phyloP scores from a whole-genome alignment of 2,113 vertebrate species.

The Eulacestoma nigropectus region DNA sequence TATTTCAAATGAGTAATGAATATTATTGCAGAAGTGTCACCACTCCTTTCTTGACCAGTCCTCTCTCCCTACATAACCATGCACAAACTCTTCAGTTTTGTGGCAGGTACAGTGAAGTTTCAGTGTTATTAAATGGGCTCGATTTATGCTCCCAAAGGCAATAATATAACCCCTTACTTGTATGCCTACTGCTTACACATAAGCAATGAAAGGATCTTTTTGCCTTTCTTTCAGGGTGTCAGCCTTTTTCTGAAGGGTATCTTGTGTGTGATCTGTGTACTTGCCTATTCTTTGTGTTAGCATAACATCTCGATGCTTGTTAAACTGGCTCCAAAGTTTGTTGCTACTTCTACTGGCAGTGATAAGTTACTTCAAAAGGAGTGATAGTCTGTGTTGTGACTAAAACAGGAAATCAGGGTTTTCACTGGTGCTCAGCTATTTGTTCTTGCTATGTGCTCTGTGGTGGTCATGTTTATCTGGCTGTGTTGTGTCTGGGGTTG shows the following conservation, averaged over 20 bases:
- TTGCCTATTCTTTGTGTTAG: not conserved
- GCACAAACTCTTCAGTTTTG: not conserved
- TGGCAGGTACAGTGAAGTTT: not conserved
- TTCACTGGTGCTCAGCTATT: not conserved
- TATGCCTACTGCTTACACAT: not conserved
- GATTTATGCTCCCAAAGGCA: not conserved
- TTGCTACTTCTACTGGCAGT: not conserved
- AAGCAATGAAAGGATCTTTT: not conserved
- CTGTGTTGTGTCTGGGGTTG: not conserved
- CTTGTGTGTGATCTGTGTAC: not conserved
- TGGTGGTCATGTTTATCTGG: not conserved
- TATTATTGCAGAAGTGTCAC: not conserved
- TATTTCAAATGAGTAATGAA: not conserved
- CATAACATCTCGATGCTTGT: not conserved
- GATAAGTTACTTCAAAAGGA: not conserved
- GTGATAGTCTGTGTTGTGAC: not conserved
- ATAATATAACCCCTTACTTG: not conserved
- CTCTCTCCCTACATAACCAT: not conserved
- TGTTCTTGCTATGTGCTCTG: accelerated
- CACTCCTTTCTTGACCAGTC: not conserved
- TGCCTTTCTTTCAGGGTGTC: not conserved
- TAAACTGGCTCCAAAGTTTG: not conserved
- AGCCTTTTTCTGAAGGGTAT: not conserved
- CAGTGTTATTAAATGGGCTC: not conserved
- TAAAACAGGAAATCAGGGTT: not conserved